Conservation (phyloP, 2,888 invertebrate species). For the Bombylius discolor region DNA sequence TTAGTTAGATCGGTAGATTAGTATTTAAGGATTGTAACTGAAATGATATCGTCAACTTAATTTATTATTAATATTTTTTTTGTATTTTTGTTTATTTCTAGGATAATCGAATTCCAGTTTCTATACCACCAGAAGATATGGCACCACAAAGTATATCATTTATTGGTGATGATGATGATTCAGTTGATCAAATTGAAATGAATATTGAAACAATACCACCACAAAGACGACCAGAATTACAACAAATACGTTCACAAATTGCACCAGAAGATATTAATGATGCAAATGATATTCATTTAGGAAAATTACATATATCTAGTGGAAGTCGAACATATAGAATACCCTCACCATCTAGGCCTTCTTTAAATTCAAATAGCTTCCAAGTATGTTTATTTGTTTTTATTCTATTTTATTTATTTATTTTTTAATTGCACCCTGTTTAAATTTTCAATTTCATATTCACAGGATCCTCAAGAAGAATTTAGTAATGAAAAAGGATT, state of each 20-base stretch:
- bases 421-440: conserved; percentile 20
- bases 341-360: conserved; percentile 73
- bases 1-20: background rate
- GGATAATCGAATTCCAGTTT: conserved; percentile 21
- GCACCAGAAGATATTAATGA: conserved; percentile 29
- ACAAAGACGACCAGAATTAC: conserved; percentile 19
- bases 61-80: background rate
- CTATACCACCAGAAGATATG: conserved; percentile 65
- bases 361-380: conserved; percentile 57
- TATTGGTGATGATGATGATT: conserved; percentile 57
- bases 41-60: background rate
- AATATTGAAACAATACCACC: conserved; percentile 27
- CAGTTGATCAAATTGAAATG: conserved; percentile 33
- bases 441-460: conserved; percentile 16
- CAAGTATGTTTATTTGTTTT: conserved; percentile 33
- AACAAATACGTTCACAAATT: conserved; percentile 14
- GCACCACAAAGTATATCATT: conserved; percentile 88
- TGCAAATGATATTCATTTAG: conserved; percentile 49
- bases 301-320: conserved; percentile 70
- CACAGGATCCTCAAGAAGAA: conserved; percentile 37
- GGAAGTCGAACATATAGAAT: conserved; percentile 80
- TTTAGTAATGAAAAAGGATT: conserved; percentile 64
- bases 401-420: background rate
- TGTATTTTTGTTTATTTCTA: conserved; percentile 6
- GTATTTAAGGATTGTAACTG: too few relatives aligned